phyloP scores from a whole-genome alignment of 2,797 vertebrate species.

The Catharus ustulatus region DNA sequence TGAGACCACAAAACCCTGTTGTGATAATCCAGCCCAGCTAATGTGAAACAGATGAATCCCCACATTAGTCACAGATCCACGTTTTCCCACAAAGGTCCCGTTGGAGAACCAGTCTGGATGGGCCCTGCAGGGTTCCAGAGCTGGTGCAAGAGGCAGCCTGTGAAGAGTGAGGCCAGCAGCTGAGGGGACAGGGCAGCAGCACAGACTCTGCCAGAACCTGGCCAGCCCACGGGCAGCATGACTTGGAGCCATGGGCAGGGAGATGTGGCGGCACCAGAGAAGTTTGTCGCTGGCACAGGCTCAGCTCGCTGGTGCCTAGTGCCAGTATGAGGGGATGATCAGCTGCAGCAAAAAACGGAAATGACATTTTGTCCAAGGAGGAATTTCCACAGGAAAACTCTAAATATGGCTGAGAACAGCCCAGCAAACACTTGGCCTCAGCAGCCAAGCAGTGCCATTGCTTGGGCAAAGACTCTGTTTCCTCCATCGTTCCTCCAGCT shows the following conservation, averaged over 20 bases:
- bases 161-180: background rate
- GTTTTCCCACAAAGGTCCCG: background rate
- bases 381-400: conserved; percentile 44
- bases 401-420: background rate
- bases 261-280: background rate
- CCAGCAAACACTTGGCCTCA: background rate
- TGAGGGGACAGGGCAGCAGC: fast-evolving
- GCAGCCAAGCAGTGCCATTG: background rate
- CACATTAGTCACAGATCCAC: conserved; percentile 23
- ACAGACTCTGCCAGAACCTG: fast-evolving
- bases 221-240: fast-evolving
- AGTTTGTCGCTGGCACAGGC: background rate
- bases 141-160: background rate
- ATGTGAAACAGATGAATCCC: conserved; percentile 25
- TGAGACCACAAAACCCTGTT: background rate
- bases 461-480: background rate
- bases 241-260: fast-evolving
- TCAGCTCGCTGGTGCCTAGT: fast-evolving
- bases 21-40: background rate
- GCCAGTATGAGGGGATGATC: background rate
- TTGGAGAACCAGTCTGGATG: background rate
- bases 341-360: background rate
- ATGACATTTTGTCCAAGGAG: background rate
- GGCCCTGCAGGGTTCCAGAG: background rate
- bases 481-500: background rate